Base-by-base conservation (phyloP, 2,888 invertebrate species). In the Augiades crinisus region DNA sequence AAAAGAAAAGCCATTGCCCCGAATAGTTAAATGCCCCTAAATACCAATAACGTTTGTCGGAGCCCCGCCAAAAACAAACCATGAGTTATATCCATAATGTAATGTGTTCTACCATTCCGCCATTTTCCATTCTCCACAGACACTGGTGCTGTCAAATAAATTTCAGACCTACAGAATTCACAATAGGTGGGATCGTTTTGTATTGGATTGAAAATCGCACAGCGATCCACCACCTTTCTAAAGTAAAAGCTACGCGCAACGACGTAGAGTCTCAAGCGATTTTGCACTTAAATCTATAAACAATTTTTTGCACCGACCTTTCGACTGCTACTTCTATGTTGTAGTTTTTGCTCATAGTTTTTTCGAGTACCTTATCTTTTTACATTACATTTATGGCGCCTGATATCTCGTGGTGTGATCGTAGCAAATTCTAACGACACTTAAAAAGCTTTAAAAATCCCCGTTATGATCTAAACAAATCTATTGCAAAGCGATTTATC, bases 61-160 rank as follows among this genome's bases (percentile, higher is more conserved):
- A 74, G 78, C 86, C 86, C 86, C 81, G 84, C 86, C 81, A 84
- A 87, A 89, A 89, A 89, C 89, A 90, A 89, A 90, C 86, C 85
- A 72, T 90, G 89, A 90, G 79, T 87, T 90, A 90, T 87, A 78
- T 73, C 81, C 74, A 77, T 84, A 84, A 84, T 83, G 80, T 72
- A 78, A 78, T 80, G 74, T 88, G 81, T 87, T 81, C 78, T 78
- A 65, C 82, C 75, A 84, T 82, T 83, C 82, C 81, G 83, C 89
- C 86, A 88, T 89, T 89, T 88, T 85, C 88, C 82, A 89, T 90
- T 90, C 89, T 90, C 88, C 76, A 81, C 87, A 88, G 89, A 87
- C 81, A 84, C 81, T 83, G 77, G 68, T 61, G 75, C 84, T 85
- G 90, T 90, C 90, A 76, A 87, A 90, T 90, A 90, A 90, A 90